Percentiles rank a stretch among this genome's conserved stretches.
These are phyloP conservation scores for Psilopsiagon aymara DNA, from an alignment of 2,113 vertebrate species.

Conservation along the genomic window DNA sequence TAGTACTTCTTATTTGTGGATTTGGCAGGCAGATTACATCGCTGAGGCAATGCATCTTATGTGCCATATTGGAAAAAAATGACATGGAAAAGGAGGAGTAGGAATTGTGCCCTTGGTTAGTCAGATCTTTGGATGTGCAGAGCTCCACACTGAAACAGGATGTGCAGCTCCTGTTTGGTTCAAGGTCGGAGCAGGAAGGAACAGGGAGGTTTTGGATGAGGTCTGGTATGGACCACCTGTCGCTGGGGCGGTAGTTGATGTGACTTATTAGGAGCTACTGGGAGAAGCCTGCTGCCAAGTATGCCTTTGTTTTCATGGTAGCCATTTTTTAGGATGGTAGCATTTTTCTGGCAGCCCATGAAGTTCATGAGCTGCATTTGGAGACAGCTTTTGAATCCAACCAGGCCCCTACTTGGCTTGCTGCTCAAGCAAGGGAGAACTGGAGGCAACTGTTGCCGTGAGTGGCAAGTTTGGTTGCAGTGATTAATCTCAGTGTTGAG, in stretches of 20 bases:
- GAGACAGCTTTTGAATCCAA: background rate
- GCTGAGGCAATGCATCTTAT: background rate
- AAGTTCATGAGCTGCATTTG: background rate
- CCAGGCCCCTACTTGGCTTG: background rate
- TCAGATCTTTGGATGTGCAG: background rate
- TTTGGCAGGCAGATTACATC: background rate
- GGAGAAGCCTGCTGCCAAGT: background rate
- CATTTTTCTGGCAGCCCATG: background rate
- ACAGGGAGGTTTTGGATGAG: background rate
- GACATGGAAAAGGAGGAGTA: background rate
- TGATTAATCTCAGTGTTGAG: background rate
- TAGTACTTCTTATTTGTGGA: background rate
- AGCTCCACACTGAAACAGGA: background rate
- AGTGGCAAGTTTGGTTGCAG: background rate
- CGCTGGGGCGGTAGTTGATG: accelerated
- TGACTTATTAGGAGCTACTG: background rate
- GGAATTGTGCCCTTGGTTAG: background rate
- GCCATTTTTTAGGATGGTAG: background rate
- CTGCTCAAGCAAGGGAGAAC: background rate
- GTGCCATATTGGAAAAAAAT: background rate
- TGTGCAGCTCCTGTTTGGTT: background rate
- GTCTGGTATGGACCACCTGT: background rate
- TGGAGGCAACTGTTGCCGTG: background rate
- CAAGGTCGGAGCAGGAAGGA: background rate
- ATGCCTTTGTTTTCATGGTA: background rate